phyloP scores from a whole-genome alignment of 2,797 vertebrate species.

The Oreochromis grahami region DNA sequence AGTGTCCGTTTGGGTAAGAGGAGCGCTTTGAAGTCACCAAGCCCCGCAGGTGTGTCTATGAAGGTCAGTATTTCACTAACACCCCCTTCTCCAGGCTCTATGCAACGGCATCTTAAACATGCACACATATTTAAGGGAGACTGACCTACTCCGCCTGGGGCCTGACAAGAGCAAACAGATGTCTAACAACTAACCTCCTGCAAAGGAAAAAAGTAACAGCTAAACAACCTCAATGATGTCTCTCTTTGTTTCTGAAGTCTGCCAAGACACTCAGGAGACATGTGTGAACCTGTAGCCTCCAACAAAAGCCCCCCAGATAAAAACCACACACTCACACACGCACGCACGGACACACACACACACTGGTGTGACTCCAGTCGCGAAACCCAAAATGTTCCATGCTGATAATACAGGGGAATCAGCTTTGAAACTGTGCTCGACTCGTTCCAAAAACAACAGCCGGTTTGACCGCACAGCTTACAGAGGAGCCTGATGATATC shows the following conservation, averaged over 20 bases:
- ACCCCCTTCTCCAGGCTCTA: conserved; percentile 45
- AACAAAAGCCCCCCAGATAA: conserved; percentile 32
- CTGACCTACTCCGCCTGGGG: conserved; percentile 54
- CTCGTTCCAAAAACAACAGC: conserved; percentile 56
- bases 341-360: conserved; percentile 9
- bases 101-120: conserved; percentile 73
- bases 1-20: conserved; percentile 60
- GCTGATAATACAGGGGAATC: conserved; percentile 29
- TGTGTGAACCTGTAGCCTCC: conserved; percentile 67
- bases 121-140: conserved; percentile 62
- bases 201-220: conserved; percentile 68
- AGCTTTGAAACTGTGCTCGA: conserved; percentile 31
- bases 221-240: conserved; percentile 58
- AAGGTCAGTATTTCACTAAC: conserved; percentile 64
- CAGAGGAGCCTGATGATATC: conserved; percentile 56
- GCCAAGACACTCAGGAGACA: conserved; percentile 52
- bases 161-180: conserved; percentile 81
- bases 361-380: background rate
- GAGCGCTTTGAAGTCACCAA: conserved; percentile 71
- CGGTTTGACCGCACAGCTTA: conserved; percentile 24
- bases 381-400: conserved; percentile 36
- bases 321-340: conserved; percentile 8
- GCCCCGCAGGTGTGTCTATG: conserved; percentile 75
- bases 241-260: conserved; percentile 62
- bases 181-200: conserved; percentile 76